phyloP scores from a whole-genome alignment of 2,113 vertebrate genomes.

The Phodopus roborovskii region DNA sequence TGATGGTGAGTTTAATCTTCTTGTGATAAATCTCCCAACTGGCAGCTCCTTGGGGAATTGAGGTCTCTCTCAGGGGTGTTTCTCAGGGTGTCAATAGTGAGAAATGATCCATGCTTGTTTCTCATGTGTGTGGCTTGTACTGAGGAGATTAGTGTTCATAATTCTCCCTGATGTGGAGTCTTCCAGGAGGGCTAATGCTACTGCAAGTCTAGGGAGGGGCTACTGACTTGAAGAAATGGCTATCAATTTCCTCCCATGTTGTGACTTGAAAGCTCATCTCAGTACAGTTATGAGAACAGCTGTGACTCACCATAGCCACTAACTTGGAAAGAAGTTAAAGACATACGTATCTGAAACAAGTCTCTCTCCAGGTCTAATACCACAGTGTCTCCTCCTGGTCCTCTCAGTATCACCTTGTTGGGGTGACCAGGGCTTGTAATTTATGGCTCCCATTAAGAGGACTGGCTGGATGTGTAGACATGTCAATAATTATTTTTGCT shows the following conservation, averaged over 20 bases:
- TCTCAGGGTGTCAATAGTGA: background rate
- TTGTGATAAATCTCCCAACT: background rate
- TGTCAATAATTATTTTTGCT: constrained; percentile 88
- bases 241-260: background rate
- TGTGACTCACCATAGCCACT: background rate
- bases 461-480: constrained; percentile 84
- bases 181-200: background rate
- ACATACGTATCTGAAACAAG: background rate
- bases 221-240: background rate
- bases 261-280: background rate
- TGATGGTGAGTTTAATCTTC: background rate
- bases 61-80: background rate
- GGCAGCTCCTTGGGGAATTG: background rate
- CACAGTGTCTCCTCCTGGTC: constrained; percentile 45
- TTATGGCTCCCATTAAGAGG: constrained; percentile 85
- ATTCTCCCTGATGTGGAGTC: fast-evolving
- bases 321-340: constrained; percentile 40
- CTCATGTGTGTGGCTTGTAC: fast-evolving
- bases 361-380: background rate
- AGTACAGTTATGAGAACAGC: background rate
- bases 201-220: background rate
- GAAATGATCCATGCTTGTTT: background rate
- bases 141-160: fast-evolving
- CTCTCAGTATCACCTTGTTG: constrained; percentile 58
- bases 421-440: constrained; percentile 77